A percentile compares a stretch with the other conserved stretches of the same genome.
phyloP scores from a whole-genome alignment of 2,888 invertebrate species.

The Latrodectus elegans region DNA sequence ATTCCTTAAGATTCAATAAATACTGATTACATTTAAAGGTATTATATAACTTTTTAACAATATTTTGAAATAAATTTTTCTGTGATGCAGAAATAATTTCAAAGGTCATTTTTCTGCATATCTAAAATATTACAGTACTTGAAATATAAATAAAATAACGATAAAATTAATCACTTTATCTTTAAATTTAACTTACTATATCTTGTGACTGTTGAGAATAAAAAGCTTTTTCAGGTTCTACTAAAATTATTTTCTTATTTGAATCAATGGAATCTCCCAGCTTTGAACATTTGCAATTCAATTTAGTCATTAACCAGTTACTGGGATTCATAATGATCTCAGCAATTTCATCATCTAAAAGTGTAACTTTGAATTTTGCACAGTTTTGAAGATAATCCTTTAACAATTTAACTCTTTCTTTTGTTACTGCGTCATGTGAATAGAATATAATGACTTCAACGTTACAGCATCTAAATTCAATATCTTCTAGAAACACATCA shows the following conservation, averaged over 20 bases:
- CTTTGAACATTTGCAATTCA: neutral
- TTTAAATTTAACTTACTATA: neutral
- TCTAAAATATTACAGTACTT: too few relatives aligned
- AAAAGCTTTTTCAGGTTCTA: neutral
- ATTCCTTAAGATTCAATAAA: too few relatives aligned
- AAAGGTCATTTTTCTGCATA: too few relatives aligned
- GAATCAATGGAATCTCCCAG: neutral
- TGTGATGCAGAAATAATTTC: too few relatives aligned
- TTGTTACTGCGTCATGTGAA: neutral
- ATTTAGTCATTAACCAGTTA: neutral
- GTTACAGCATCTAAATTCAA: too few relatives aligned
- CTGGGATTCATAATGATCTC: neutral
- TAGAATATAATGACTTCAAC: neutral
- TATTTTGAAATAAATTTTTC: too few relatives aligned
- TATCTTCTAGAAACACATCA: too few relatives aligned
- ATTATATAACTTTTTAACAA: too few relatives aligned
- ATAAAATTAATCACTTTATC: too few relatives aligned
- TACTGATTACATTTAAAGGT: too few relatives aligned
- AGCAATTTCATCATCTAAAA: neutral
- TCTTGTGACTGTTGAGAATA: neutral
- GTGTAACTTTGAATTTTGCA: neutral
- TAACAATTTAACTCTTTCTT: neutral
- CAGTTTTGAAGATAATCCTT: conserved; percentile 2
- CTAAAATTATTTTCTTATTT: neutral
- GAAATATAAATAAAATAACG: too few relatives aligned